Conservation (phyloP, 2,797 vertebrate genomes). For the Ptychobarbus kaznakovi region DNA sequence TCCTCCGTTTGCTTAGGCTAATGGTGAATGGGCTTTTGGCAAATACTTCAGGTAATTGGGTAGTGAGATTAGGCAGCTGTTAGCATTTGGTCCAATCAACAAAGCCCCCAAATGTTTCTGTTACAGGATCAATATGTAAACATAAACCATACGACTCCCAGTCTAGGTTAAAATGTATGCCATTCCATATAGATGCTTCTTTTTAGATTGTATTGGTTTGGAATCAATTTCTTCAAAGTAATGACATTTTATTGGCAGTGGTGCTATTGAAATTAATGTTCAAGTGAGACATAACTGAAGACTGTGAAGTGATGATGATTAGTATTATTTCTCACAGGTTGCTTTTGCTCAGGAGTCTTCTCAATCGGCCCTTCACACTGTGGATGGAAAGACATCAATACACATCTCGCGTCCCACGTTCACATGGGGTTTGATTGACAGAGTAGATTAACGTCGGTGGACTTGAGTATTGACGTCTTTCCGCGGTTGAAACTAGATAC, state of each 20-base stretch:
- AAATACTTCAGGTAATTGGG: constrained; percentile 51
- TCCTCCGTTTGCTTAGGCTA: constrained; percentile 38
- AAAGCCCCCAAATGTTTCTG: constrained; percentile 13
- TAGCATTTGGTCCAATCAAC: constrained; percentile 28
- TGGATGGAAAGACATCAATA: not conserved
- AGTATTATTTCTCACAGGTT: not conserved
- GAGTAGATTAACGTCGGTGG: not conserved
- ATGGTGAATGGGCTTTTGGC: constrained; percentile 28
- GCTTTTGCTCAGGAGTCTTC: not conserved
- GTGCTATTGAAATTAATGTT: not conserved
- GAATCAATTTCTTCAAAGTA: not conserved
- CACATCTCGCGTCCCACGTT: not conserved
- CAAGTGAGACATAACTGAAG: not conserved
- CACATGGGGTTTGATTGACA: not conserved
- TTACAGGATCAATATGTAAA: constrained; percentile 24
- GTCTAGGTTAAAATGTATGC: not conserved
- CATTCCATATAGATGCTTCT: not conserved
- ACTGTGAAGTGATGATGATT: not conserved
- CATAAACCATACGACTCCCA: constrained; percentile 30
- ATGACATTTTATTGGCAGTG: not conserved
- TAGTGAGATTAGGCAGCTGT: constrained; percentile 44
- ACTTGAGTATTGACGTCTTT: not conserved
- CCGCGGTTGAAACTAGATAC: not conserved
- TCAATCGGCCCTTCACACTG: not conserved
- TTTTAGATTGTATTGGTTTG: not conserved